A percentile compares a stretch with the other conserved stretches of the same genome.
Conservation (phyloP, 1,140 invertebrate genomes). For the Aporrectodea caliginosa region DNA sequence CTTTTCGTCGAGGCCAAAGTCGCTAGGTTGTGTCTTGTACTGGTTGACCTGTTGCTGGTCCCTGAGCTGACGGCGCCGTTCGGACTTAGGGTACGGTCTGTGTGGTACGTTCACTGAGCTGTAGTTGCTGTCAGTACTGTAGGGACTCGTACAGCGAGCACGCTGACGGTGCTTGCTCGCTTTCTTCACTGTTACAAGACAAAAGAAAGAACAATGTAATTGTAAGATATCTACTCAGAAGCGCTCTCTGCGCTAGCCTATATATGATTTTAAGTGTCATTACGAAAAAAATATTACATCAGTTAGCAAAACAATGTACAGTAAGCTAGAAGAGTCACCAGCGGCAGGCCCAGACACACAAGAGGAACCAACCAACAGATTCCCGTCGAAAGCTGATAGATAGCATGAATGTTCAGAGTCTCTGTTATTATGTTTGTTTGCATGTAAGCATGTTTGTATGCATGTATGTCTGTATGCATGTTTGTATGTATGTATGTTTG, state of each 20-base stretch:
- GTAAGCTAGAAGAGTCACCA: not conserved
- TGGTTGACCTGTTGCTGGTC: no score
- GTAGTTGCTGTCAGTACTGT: conserved; percentile 58
- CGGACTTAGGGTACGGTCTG: conserved; percentile 53
- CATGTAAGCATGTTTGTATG: no score
- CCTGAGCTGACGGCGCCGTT: conserved; percentile 52
- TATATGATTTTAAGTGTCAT: no score
- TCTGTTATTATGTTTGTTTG: no score
- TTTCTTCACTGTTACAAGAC: conserved; percentile 31
- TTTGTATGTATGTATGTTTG: no score
- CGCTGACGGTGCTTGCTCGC: conserved; percentile 38
- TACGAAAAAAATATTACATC: no score
- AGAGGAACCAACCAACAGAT: not conserved
- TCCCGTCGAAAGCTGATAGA: no score
- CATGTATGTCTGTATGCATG: no score
- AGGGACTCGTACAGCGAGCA: conserved; percentile 52
- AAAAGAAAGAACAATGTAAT: not conserved
- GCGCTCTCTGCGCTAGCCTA: conserved; percentile 20
- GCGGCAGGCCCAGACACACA: not conserved
- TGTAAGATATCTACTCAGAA: conserved; percentile 35
- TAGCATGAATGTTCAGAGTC: no score
- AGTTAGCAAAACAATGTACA: no score
- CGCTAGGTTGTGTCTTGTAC: not conserved
- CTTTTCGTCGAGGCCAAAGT: not conserved
- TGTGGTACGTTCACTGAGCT: conserved; percentile 45